Conservation (phyloP, 2,113 vertebrate species). For the Dipodomys stephensi region DNA sequence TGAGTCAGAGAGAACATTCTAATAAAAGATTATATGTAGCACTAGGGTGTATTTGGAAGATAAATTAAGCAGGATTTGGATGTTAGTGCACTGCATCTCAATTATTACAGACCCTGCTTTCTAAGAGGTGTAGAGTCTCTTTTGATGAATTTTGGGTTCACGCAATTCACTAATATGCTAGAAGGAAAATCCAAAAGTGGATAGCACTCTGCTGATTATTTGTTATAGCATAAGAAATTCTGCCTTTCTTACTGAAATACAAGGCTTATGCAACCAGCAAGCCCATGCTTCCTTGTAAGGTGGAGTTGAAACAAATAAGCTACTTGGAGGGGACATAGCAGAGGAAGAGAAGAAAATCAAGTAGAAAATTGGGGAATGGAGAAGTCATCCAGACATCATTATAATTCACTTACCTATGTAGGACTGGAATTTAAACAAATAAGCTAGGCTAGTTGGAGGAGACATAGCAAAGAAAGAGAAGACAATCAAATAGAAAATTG, state of each 20-base stretch:
- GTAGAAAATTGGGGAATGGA: background rate
- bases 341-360: background rate
- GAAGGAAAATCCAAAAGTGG: background rate
- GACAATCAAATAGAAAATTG: background rate
- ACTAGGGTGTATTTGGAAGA: background rate
- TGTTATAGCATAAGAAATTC: background rate
- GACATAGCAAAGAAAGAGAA: background rate
- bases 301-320: background rate
- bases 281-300: background rate
- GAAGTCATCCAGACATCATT: background rate
- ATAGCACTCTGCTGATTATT: background rate
- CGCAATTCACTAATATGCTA: background rate
- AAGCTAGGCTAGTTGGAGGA: background rate
- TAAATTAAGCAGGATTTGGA: background rate
- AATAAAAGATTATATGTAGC: background rate
- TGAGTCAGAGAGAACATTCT: background rate
- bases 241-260: background rate
- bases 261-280: background rate
- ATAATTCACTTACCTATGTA: background rate
- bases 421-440: background rate
- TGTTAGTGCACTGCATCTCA: background rate
- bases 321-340: background rate
- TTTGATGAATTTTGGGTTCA: slow-evolving; percentile 8
- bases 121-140: background rate
- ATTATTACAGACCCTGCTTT: background rate